Evolutionary conservation across 2,113 vertebrate species (phyloP).

Genomic region (Osmerus mordax): DNA sequence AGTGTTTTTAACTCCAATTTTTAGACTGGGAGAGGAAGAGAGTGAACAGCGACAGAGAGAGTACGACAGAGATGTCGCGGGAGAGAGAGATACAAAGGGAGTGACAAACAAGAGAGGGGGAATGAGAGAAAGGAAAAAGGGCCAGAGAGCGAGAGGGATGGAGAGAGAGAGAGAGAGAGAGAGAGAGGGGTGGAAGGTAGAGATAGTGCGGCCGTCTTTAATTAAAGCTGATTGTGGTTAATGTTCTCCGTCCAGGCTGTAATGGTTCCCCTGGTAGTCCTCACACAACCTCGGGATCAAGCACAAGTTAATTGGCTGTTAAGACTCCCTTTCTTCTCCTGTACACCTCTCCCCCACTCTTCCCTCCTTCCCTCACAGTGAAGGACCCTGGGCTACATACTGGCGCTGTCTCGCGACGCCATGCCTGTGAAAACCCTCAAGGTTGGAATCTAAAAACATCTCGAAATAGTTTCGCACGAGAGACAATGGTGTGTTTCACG

Average conservation of each 20-base stretch:
- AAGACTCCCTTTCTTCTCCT: constrained; percentile 30
- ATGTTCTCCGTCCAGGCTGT: constrained; percentile 49
- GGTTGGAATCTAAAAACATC: too few relatives aligned
- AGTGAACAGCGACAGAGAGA: too few relatives aligned
- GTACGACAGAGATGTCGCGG: too few relatives aligned
- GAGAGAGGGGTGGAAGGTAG: constrained; percentile 15
- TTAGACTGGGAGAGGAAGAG: constrained; percentile 4
- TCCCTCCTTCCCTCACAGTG: not conserved
- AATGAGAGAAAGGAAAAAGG: not conserved
- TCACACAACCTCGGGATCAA: constrained; percentile 46
- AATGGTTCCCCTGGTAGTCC: constrained; percentile 46
- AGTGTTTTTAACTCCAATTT: constrained; percentile 12
- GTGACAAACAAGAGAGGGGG: not conserved
- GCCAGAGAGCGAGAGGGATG: not conserved
- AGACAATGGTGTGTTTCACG: too few relatives aligned
- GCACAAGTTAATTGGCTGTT: constrained; percentile 54
- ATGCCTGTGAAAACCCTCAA: not conserved
- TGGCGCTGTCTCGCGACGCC: not conserved
- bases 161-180: not conserved
- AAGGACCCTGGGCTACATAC: not conserved
- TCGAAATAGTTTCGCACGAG: too few relatives aligned
- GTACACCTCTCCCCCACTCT: not conserved
- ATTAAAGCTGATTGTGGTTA: constrained; percentile 59
- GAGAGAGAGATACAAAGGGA: too few relatives aligned
- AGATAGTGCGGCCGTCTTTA: constrained; percentile 35